phyloP scores from a whole-genome alignment of 2,888 invertebrate genomes.

The Apocheima hispidaria region DNA sequence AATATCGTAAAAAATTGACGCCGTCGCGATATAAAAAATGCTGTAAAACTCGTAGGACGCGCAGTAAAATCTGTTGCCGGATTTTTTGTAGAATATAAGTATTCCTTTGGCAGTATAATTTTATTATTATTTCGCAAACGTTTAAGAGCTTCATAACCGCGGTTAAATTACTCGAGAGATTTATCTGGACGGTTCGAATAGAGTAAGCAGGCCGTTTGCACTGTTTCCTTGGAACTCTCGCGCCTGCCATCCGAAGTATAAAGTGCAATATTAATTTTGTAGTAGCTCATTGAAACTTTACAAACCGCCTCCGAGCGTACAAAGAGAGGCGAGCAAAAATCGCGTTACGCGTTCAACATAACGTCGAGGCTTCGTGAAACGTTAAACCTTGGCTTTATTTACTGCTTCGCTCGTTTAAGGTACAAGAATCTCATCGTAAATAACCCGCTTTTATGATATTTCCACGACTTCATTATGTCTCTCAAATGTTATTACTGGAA shows the following conservation, averaged over 20 bases:
- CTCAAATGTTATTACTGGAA: conserved; percentile 60
- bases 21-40: conserved; percentile 57
- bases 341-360: conserved; percentile 53
- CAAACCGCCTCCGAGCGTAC: conserved; percentile 40
- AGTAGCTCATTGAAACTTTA: conserved; percentile 39
- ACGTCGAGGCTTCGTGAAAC: conserved; percentile 55
- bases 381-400: conserved; percentile 70
- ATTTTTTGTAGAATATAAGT: conserved; percentile 50
- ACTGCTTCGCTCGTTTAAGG: conserved; percentile 60
- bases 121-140: conserved; percentile 50
- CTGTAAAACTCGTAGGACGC: conserved; percentile 61
- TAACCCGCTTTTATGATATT: conserved; percentile 66
- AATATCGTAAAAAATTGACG: conserved; percentile 55
- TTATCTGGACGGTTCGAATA: conserved; percentile 46
- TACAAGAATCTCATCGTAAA: conserved; percentile 68
- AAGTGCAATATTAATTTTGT: conserved; percentile 39
- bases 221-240: conserved; percentile 35
- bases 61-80: conserved; percentile 61
- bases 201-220: conserved; percentile 43
- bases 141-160: conserved; percentile 45
- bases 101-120: conserved; percentile 52
- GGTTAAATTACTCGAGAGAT: conserved; percentile 49
- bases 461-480: conserved; percentile 70
- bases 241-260: conserved; percentile 29
- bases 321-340: conserved; percentile 55